These are phyloP conservation scores for Habropoda laboriosa DNA, from an alignment of 1,140 invertebrate species.

Conservation along the genomic window DNA sequence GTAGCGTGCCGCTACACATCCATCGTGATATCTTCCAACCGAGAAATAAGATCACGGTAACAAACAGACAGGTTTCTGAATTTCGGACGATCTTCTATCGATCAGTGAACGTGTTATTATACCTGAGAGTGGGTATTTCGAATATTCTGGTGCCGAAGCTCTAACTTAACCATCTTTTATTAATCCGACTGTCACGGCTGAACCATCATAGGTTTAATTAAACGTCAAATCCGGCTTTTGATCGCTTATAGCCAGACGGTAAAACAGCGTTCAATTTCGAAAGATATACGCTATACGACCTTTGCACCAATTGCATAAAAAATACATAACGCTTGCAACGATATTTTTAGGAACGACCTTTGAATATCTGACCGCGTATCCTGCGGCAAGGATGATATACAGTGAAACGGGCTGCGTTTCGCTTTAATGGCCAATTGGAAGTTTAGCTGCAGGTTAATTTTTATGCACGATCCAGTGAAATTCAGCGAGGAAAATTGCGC, in stretches of 20 bases:
- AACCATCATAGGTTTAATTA: slow-evolving; percentile 1
- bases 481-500: neutral
- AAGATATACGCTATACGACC: neutral
- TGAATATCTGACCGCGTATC: slow-evolving; percentile 1
- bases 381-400: neutral
- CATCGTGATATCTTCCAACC: no score
- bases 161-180: no score
- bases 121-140: no score
- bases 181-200: no score
- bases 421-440: slow-evolving; percentile 18
- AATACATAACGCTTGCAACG: neutral
- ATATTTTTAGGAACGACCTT: slow-evolving; percentile 12
- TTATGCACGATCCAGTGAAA: slow-evolving; percentile 12
- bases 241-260: neutral
- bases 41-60: no score
- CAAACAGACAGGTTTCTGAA: no score
- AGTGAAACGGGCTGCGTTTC: neutral
- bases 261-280: neutral
- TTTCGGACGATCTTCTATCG: no score
- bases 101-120: no score
- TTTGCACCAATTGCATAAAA: neutral
- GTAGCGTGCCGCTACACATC: no score
- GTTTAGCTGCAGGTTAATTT: slow-evolving; percentile 11
- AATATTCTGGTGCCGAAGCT: no score
- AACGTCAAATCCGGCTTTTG: neutral